A percentile compares a stretch with the other conserved stretches of the same genome.
Conservation (phyloP, 1,140 invertebrate species). For the Copidosoma floridanum region DNA sequence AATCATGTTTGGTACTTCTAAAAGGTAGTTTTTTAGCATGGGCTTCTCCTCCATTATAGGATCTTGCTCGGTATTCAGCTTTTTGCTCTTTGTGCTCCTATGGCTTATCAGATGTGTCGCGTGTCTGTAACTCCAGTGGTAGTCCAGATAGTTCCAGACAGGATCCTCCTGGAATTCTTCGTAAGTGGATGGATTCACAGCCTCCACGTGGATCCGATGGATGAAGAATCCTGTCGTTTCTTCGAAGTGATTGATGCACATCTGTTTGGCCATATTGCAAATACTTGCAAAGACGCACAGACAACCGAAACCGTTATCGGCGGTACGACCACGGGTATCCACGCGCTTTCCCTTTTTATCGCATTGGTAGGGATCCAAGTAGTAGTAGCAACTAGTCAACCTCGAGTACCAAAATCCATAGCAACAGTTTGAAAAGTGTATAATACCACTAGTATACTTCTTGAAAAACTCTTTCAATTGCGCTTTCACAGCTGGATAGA, state of each 20-base stretch:
- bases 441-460: slow-evolving; percentile 39
- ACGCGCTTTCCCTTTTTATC: slow-evolving; percentile 36
- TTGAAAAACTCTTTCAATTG: slow-evolving; percentile 42
- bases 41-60: slow-evolving; percentile 15
- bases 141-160: slow-evolving; percentile 53
- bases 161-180: slow-evolving; percentile 46
- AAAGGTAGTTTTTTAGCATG: slow-evolving; percentile 44
- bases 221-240: slow-evolving; percentile 49
- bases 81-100: slow-evolving; percentile 24
- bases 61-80: neutral
- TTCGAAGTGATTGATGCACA: slow-evolving; percentile 39
- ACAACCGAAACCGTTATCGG: slow-evolving; percentile 42
- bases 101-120: neutral
- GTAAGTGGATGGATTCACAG: slow-evolving; percentile 38
- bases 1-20: slow-evolving; percentile 45
- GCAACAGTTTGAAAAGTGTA: slow-evolving; percentile 54
- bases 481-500: slow-evolving; percentile 26
- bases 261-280: slow-evolving; percentile 43
- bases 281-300: slow-evolving; percentile 43
- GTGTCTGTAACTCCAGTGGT: slow-evolving; percentile 47
- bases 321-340: slow-evolving; percentile 27
- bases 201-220: slow-evolving; percentile 47
- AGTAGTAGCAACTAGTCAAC: slow-evolving; percentile 45
- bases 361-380: slow-evolving; percentile 50
- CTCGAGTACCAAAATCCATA: slow-evolving; percentile 53